phyloP scores from a whole-genome alignment of 2,888 invertebrate species.

The Flexamia atlantica region DNA sequence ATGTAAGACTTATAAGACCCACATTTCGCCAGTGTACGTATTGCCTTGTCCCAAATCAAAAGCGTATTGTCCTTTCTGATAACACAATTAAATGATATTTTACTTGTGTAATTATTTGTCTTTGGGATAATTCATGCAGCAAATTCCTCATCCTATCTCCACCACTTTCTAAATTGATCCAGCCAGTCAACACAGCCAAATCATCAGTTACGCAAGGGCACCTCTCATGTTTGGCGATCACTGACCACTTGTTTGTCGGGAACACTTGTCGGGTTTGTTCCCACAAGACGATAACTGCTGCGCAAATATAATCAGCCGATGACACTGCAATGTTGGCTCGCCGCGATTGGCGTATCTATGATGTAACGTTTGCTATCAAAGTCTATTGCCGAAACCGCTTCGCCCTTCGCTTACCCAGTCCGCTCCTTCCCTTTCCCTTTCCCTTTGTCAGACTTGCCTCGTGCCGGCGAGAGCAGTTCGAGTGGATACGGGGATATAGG shows the following conservation, averaged over 20 bases:
- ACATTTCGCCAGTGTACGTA: no score
- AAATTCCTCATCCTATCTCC: no score
- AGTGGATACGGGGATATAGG: background rate
- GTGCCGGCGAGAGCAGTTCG: background rate
- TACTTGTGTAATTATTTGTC: no score
- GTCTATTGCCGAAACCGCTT: background rate
- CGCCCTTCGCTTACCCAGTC: background rate
- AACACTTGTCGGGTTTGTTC: background rate
- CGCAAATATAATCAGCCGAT: slow-evolving; percentile 31
- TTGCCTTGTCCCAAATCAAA: no score
- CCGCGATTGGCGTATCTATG: slow-evolving; percentile 4
- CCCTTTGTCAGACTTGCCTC: background rate
- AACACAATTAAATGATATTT: no score
- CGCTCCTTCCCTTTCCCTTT: background rate
- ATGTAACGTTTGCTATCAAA: slow-evolving; percentile 44
- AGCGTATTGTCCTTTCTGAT: no score
- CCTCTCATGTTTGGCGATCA: slow-evolving; percentile 44
- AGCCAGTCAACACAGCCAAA: background rate
- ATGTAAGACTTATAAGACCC: no score
- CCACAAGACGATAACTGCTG: background rate
- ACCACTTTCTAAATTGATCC: no score
- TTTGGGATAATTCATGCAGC: no score
- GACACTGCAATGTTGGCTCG: background rate
- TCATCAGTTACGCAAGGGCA: background rate
- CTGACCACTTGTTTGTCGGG: slow-evolving; percentile 22